These are phyloP conservation scores for Siderastrea siderea DNA, from an alignment of 92 coral and sea anemone species.

Conservation along the genomic window DNA sequence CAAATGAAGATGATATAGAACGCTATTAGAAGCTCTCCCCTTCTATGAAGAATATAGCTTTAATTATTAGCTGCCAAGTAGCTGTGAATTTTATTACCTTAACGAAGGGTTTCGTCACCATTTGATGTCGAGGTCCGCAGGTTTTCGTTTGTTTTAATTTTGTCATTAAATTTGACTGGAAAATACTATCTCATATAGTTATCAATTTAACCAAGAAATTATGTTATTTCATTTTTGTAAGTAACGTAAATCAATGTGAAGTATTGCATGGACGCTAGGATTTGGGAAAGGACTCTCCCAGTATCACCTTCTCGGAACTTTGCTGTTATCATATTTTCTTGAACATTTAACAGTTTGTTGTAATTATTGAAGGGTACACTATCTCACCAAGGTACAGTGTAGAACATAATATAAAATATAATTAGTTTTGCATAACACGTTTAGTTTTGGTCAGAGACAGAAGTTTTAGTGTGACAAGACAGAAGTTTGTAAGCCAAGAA, in stretches of 20 bases:
- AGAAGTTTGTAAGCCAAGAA: neutral
- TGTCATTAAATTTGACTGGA: neutral
- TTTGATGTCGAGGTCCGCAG: neutral
- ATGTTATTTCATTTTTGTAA: neutral
- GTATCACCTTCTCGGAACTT: neutral
- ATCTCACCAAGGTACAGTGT: neutral
- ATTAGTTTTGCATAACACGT: neutral
- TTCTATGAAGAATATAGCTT: slow-evolving; percentile 30
- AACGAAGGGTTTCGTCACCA: neutral
- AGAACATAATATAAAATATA: neutral
- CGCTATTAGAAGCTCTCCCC: neutral
- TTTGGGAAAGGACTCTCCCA: neutral
- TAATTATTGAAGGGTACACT: neutral
- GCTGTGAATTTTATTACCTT: slow-evolving; percentile 4
- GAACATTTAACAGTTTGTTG: neutral
- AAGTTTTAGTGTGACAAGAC: neutral
- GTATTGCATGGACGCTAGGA: neutral
- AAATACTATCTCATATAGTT: slow-evolving; percentile 23
- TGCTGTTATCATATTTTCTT: slow-evolving; percentile 7
- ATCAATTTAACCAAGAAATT: neutral
- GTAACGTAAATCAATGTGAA: slow-evolving; percentile 4
- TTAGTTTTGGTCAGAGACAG: neutral
- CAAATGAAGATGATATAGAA: neutral
- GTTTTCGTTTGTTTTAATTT: neutral
- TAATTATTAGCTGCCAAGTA: slow-evolving; percentile 29